Conservation (phyloP, 2,797 vertebrate genomes). For the Diplodus sargus region DNA sequence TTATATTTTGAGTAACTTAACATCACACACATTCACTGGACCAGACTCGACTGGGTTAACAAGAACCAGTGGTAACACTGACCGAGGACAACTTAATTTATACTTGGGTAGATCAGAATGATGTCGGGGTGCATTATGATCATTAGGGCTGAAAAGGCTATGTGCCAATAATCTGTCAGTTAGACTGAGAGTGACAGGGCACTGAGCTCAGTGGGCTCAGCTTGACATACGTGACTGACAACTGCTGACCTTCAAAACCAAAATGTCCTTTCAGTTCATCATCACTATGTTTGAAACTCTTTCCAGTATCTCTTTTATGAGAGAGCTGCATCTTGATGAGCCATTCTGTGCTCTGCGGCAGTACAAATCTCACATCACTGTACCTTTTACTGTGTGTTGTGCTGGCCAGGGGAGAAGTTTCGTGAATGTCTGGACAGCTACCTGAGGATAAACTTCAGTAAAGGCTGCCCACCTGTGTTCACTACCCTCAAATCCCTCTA, state of each 20-base stretch:
- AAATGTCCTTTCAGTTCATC: neutral
- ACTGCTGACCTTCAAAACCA: neutral
- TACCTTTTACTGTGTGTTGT: slow-evolving; percentile 27
- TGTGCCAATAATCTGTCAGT: too few species aligned
- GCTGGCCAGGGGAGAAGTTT: slow-evolving; percentile 89
- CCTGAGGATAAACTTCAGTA: slow-evolving; percentile 96
- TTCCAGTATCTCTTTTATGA: neutral
- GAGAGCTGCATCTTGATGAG: neutral
- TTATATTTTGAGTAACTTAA: too few species aligned
- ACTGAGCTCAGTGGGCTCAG: too few species aligned
- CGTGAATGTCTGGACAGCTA: slow-evolving; percentile 94
- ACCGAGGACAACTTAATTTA: too few species aligned
- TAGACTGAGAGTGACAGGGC: too few species aligned
- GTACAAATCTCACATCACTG: slow-evolving; percentile 37
- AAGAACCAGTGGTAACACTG: too few species aligned
- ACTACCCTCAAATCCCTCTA: slow-evolving; percentile 93
- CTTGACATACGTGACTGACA: neutral
- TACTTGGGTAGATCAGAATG: too few species aligned
- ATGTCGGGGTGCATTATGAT: too few species aligned
- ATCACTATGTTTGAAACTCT: neutral
- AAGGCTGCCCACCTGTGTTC: slow-evolving; percentile 94
- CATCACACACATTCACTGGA: too few species aligned
- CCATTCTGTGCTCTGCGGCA: neutral
- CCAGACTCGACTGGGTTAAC: too few species aligned
- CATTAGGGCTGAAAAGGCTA: too few species aligned